Conservation (phyloP, 2,888 invertebrate genomes). For the Microctonus aethiopoides region DNA sequence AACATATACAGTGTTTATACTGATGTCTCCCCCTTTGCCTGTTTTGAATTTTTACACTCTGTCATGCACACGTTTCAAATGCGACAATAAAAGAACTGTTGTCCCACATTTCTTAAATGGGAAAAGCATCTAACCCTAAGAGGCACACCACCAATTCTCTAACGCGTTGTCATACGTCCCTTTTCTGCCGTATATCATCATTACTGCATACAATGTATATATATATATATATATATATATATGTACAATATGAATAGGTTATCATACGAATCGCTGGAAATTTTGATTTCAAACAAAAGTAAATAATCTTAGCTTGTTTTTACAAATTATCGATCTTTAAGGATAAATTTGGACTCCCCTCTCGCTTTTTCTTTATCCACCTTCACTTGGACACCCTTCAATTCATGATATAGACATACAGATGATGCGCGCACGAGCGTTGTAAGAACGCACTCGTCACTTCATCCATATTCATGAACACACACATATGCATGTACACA, state of each 20-base stretch:
- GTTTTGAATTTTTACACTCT: not conserved
- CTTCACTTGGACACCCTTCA: not conserved
- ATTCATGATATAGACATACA: not conserved
- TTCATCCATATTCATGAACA: conserved; percentile 4
- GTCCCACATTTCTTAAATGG: not conserved
- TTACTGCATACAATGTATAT: no score
- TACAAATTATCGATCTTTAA: conserved; percentile 46
- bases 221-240: no score
- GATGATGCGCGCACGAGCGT: not conserved
- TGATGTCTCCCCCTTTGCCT: not conserved
- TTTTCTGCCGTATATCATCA: not conserved
- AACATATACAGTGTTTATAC: no score
- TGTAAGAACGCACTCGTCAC: not conserved
- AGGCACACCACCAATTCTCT: not conserved
- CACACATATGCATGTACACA: not conserved
- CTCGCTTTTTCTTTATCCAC: conserved; percentile 1
- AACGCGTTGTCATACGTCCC: not conserved
- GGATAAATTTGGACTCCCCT: conserved; percentile 38
- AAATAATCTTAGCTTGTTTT: conserved; percentile 21
- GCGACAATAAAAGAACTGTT: not conserved
- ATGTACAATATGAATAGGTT: no score
- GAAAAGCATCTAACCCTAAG: not conserved
- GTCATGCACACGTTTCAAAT: not conserved
- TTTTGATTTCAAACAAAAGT: no score
- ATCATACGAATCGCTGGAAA: no score